A percentile compares a stretch with the other conserved stretches of the same genome.
Evolutionary conservation across 2,113 vertebrate species (phyloP).

Genomic region (Rhizomys pruinosus): DNA sequence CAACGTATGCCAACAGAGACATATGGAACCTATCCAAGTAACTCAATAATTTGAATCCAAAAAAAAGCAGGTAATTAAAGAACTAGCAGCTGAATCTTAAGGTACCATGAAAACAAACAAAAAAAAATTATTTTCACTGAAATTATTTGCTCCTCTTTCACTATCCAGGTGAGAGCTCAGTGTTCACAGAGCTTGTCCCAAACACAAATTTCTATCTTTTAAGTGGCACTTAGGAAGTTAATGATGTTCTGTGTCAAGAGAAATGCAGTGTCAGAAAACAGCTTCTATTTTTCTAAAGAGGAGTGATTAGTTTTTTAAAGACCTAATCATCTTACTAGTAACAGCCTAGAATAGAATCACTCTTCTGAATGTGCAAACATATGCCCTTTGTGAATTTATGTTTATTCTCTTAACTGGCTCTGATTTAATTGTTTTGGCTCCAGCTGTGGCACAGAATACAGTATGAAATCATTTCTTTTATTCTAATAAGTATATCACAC

Average conservation of each 20-base stretch:
- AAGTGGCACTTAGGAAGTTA: not conserved
- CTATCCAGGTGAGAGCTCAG: not conserved
- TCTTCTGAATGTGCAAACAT: conserved; percentile 15
- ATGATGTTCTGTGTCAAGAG: not conserved
- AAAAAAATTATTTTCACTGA: not conserved
- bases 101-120: not conserved
- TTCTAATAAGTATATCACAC: not conserved
- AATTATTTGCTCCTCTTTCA: not conserved
- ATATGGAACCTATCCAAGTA: not conserved
- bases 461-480: not conserved
- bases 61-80: not conserved
- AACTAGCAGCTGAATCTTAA: conserved; percentile 1
- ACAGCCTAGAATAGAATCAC: not conserved
- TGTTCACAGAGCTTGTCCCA: not conserved
- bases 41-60: not conserved
- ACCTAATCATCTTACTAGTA: not conserved
- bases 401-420: conserved; percentile 47
- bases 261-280: not conserved
- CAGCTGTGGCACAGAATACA: not conserved
- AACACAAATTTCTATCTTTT: not conserved
- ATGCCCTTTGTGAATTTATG: not conserved
- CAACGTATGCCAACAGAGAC: not conserved
- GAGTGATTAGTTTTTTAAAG: conserved; percentile 1
- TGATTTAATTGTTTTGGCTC: conserved; percentile 17
- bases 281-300: conserved; percentile 36